phyloP scores from a whole-genome alignment of 2,113 vertebrate species.

The Ictalurus furcatus region DNA sequence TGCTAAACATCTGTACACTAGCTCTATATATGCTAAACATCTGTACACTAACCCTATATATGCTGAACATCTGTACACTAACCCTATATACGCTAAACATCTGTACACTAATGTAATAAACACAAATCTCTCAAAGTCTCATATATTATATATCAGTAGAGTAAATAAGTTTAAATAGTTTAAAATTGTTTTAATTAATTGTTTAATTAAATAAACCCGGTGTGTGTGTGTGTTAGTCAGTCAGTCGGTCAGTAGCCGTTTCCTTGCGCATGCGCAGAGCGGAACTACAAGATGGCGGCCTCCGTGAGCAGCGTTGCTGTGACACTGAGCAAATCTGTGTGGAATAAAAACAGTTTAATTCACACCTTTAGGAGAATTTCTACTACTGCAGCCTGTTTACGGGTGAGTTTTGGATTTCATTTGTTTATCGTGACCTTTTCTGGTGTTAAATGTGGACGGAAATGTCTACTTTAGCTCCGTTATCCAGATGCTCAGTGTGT shows the following conservation, averaged over 20 bases:
- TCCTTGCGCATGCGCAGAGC: not conserved
- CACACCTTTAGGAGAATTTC: not conserved
- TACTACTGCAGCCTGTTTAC: not conserved
- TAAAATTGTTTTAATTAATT: too few relatives aligned
- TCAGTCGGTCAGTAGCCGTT: not conserved
- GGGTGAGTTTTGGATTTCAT: constrained; percentile 1
- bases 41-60: too few relatives aligned
- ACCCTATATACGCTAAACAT: too few relatives aligned
- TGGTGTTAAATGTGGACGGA: not conserved
- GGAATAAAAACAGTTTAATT: not conserved
- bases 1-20: too few relatives aligned
- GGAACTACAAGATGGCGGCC: constrained; percentile 62
- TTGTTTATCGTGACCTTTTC: not conserved
- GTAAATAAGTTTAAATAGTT: too few relatives aligned
- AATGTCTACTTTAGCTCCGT: not conserved
- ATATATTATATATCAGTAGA: too few relatives aligned
- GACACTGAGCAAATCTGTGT: constrained; percentile 34
- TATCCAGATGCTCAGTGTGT: not conserved
- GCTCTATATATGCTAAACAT: too few relatives aligned
- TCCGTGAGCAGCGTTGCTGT: not conserved
- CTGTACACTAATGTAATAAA: too few relatives aligned
- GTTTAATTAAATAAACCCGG: too few relatives aligned
- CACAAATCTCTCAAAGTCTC: too few relatives aligned
- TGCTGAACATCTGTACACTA: too few relatives aligned
- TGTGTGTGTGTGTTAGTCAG: not conserved